A percentile compares a stretch with the other conserved stretches of the same genome.
Evolutionary conservation across 2,797 vertebrate species (phyloP).

Genomic region (Tadarida brasiliensis): DNA sequence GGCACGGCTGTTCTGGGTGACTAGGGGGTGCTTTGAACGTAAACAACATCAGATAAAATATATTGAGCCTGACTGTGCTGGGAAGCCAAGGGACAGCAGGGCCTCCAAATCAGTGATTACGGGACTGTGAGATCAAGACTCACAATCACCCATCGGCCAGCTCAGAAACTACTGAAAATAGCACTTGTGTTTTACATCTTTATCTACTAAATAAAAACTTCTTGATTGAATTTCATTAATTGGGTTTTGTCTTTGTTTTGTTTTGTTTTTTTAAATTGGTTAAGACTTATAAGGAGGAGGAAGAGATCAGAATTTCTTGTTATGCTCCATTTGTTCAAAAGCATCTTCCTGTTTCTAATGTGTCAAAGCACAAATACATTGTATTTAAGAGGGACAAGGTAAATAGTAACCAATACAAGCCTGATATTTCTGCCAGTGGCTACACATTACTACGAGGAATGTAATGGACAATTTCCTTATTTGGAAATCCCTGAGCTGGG

Average conservation of each 20-base stretch:
- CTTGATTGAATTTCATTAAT: constrained; percentile 13
- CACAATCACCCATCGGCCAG: background rate
- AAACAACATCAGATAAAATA: background rate
- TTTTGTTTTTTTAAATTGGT: background rate
- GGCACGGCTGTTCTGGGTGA: background rate
- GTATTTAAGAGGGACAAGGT: constrained; percentile 49
- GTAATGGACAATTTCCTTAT: background rate
- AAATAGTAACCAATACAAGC: constrained; percentile 8
- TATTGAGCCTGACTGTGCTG: background rate
- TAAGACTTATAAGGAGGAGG: background rate
- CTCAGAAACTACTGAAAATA: background rate
- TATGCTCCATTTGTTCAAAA: constrained; percentile 47
- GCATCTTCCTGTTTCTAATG: constrained; percentile 30
- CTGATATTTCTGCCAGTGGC: background rate
- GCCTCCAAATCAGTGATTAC: rapidly evolving
- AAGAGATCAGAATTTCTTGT: constrained; percentile 57
- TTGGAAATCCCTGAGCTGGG: background rate
- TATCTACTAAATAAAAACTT: constrained; percentile 39
- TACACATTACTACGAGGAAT: background rate
- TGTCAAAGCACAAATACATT: background rate
- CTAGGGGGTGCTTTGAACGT: background rate
- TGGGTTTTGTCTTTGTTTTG: background rate
- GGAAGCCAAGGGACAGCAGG: rapidly evolving
- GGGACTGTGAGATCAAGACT: background rate
- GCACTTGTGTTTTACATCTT: background rate